Evolutionary conservation across 2,888 invertebrate species (phyloP), one percentile per base, ranked within the genome.

Genomic region (Eustalomyia histrio): DNA sequence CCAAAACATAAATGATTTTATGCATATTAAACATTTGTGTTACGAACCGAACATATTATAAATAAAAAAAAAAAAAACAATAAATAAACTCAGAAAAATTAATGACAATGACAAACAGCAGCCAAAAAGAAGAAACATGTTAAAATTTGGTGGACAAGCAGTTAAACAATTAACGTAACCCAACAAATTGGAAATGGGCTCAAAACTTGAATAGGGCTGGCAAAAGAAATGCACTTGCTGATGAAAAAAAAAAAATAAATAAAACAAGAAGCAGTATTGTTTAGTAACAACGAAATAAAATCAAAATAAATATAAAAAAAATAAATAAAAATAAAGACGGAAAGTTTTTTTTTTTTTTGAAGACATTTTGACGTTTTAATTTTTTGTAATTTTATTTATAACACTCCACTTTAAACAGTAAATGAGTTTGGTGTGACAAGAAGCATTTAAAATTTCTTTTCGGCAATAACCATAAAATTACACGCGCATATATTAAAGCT

Each of bases 391-490:
- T 68, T 43, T 68, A 61, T 60, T 71, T 55, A 65, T 52, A 67
- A 57, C 75, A 80, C 39, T 79, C 47, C 50, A 52, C 63, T 73
- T 68, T 12, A 57, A 64, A 73, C 61, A 60, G 71, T 63, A 43
- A 57, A 72, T 55, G 43, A 10, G 72, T 47, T 35, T 35, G 53
- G 21, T 29, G 35, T 50, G 63, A 29, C 29, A 29, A 58, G 10
- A 8, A 47, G 24, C 18, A 12, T 18, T 35, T 12, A 17, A 71
- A n/a, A 18, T 69, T 64, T 64, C 39, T 72, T 47, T 29, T 10
- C n/a, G 43, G n/a, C 17, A 60, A 21, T 55, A 52, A 52, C 43
- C 33, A 29, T 29, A 24, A 57, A 53, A 50, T 24, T 29, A 29
- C 47, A 29, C n/a, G 9, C 9, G 12, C n/a, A n/a, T n/a, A n/a